Evolutionary conservation across 2,113 vertebrate species (phyloP).

Genomic region (Ia io): DNA sequence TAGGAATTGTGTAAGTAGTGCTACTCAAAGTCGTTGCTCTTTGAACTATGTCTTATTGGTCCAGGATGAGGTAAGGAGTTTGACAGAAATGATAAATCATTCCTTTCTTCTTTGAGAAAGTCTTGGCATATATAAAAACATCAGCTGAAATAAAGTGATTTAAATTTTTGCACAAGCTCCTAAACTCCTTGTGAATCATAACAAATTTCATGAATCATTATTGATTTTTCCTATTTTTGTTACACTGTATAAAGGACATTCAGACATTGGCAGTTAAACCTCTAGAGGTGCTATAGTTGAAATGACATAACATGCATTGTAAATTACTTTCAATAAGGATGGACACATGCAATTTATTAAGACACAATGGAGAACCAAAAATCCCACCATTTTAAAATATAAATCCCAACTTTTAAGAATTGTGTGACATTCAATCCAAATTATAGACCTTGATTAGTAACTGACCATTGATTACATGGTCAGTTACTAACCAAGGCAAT

Average conservation of each 20-base stretch:
- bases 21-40: not conserved
- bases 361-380: not conserved
- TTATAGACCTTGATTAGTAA: not conserved
- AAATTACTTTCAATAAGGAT: not conserved
- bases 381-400: not conserved
- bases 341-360: not conserved
- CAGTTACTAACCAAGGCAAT: not conserved
- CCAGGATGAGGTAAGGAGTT: not conserved
- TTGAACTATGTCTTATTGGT: not conserved
- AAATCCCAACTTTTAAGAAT: not conserved
- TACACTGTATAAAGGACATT: not conserved
- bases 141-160: not conserved
- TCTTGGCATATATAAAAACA: not conserved
- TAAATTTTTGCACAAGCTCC: not conserved
- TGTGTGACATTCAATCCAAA: not conserved
- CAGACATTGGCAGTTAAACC: not conserved
- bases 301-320: not conserved
- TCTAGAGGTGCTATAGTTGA: not conserved
- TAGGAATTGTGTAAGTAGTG: not conserved
- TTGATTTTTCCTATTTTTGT: not conserved
- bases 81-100: not conserved
- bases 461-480: not conserved
- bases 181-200: not conserved
- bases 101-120: not conserved
- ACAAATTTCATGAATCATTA: not conserved